A percentile compares a stretch with the other conserved stretches of the same genome.
Evolutionary conservation across 2,888 invertebrate genomes (phyloP).

Genomic region (Pogonocherus hispidulus): DNA sequence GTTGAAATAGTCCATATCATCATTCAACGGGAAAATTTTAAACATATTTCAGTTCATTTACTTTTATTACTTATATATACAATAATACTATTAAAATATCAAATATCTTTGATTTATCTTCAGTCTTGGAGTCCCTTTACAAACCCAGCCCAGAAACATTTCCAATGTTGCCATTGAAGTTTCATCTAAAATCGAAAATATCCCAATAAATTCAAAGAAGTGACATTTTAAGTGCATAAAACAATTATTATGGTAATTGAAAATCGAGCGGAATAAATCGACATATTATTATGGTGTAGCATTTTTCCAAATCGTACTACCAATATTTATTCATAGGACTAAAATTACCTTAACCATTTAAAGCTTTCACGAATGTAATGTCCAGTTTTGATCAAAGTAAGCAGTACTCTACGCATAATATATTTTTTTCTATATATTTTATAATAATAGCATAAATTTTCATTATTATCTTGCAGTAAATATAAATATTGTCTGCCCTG

Average conservation of each 20-base stretch:
- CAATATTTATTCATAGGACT: neutral
- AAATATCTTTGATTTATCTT: conserved; percentile 39
- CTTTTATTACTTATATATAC: conserved; percentile 14
- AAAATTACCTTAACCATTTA: conserved; percentile 2
- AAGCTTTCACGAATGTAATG: neutral
- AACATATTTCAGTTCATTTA: neutral
- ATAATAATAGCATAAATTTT: too few relatives aligned
- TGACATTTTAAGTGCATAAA: neutral
- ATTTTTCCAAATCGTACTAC: conserved; percentile 10
- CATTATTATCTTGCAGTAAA: too few relatives aligned
- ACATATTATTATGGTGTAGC: conserved; percentile 40
- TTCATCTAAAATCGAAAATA: conserved; percentile 47
- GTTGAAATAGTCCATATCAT: neutral
- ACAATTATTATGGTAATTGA: conserved; percentile 13
- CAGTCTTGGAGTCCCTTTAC: conserved; percentile 37
- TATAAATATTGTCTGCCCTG: too few relatives aligned
- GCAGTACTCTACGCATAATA: too few relatives aligned
- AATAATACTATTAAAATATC: conserved; percentile 15
- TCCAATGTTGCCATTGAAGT: conserved; percentile 43
- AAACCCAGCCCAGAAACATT: conserved; percentile 40
- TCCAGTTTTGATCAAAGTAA: neutral
- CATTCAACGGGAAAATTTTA: conserved; percentile 8
- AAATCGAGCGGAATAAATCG: conserved; percentile 17
- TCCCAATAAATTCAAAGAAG: conserved; percentile 12
- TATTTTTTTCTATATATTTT: too few relatives aligned